phyloP scores from a whole-genome alignment of 1,140 invertebrate genomes.

The Chrysopa pallens region DNA sequence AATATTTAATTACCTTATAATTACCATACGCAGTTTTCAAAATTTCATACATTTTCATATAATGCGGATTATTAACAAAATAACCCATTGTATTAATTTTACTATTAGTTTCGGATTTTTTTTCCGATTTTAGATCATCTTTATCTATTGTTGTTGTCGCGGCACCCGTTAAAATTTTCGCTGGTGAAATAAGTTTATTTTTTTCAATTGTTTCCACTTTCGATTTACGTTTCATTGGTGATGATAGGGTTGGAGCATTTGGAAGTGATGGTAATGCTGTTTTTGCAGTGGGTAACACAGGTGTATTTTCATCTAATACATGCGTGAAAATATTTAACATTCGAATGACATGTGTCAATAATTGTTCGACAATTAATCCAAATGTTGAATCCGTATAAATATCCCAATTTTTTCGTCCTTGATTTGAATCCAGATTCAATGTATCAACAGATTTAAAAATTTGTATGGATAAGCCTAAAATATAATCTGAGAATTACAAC shows the following conservation, averaged over 20 bases:
- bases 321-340: slow-evolving; percentile 57
- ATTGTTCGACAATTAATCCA: slow-evolving; percentile 30
- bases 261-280: slow-evolving; percentile 28
- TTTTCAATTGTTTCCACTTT: slow-evolving; percentile 20
- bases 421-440: slow-evolving; percentile 3
- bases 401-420: slow-evolving; percentile 25
- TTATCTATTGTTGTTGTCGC: slow-evolving; percentile 4
- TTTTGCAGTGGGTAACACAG: slow-evolving; percentile 35
- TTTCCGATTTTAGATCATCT: slow-evolving; percentile 13
- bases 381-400: slow-evolving; percentile 30
- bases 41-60: slow-evolving; percentile 58
- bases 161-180: slow-evolving; percentile 1
- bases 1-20: slow-evolving; percentile 41
- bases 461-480: slow-evolving; percentile 15
- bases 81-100: slow-evolving; percentile 30
- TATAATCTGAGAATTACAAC: no score
- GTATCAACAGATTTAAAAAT: slow-evolving; percentile 12
- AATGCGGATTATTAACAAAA: slow-evolving; percentile 51
- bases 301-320: slow-evolving; percentile 52
- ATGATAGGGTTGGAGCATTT: slow-evolving; percentile 21
- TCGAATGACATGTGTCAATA: slow-evolving; percentile 47
- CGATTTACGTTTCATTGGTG: slow-evolving; percentile 24
- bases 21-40: slow-evolving; percentile 57
- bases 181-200: slow-evolving; percentile 8
- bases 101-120: slow-evolving; percentile 22